Base-by-base conservation (phyloP, 2,888 invertebrate species). In the Thymelicus lineola region DNA sequence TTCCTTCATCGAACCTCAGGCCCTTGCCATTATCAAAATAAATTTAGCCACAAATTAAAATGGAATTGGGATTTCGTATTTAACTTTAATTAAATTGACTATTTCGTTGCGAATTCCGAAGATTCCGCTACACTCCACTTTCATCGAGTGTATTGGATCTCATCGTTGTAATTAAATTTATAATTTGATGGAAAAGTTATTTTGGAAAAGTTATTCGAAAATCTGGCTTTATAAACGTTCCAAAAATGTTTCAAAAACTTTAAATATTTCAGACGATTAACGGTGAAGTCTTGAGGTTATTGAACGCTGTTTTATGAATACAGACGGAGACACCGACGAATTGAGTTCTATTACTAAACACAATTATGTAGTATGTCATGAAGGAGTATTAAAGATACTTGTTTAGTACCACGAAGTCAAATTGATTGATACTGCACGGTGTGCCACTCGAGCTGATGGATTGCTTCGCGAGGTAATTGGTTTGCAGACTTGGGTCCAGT, bases 21-120 rank as follows among this genome's bases (percentile, higher is more conserved):
- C 66, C 61, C 55, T 60, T 60, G 14, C 67, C 53, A 53, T 67
- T 67, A 67, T 61, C 67, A 7, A 55, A 61, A 67, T 67, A 67
- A 67, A 66, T 66, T 60, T 14, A 17, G 35, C 55, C 61, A 36
- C 46, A 62, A 55, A 59, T 66, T 61, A 68, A 68, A 68, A 53
- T 68, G 68, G 55, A 68, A 68, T 68, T 59, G 36, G 36, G 46
- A 62, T 62, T 55, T 57, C 36, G 62, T 62, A 62, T 68, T 62
- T 62, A 61, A 62, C 53, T 68, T 61, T 62, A 42, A 62, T 68
- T 68, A 55, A 62, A 68, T 45, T 55, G 35, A 68, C 46, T 62
- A 68, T 35, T 68, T 62, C 14, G 46, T 68, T 36, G 36, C 48
- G 36, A 66, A 60, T 50, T 66, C 42, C 38, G 20, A 28, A 60